Evolutionary conservation across 2,888 invertebrate genomes (phyloP).

Genomic region (Ochropacha duplaris): DNA sequence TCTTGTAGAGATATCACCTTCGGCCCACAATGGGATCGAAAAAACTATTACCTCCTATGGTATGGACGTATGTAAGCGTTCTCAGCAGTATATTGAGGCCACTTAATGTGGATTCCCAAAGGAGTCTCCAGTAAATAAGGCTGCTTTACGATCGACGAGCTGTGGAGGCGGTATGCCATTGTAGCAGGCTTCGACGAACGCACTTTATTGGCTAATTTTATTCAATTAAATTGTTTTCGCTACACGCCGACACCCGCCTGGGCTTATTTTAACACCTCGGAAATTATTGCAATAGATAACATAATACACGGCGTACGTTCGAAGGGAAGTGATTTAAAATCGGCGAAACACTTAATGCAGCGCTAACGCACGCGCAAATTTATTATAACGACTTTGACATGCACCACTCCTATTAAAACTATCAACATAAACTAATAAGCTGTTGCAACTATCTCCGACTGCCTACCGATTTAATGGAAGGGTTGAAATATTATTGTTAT

Average conservation of each 20-base stretch:
- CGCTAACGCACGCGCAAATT: slow-evolving; percentile 31
- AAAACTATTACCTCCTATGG: slow-evolving; percentile 51
- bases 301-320: slow-evolving; percentile 46
- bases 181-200: slow-evolving; percentile 65
- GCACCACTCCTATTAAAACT: slow-evolving; percentile 42
- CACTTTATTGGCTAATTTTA: slow-evolving; percentile 82
- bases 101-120: slow-evolving; percentile 72
- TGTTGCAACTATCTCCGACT: slow-evolving; percentile 39
- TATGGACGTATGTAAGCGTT: slow-evolving; percentile 53
- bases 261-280: slow-evolving; percentile 67
- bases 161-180: slow-evolving; percentile 75
- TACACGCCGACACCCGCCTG: slow-evolving; percentile 48
- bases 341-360: slow-evolving; percentile 36
- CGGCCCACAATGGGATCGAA: slow-evolving; percentile 45
- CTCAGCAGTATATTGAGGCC: slow-evolving; percentile 55
- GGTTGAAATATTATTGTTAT: slow-evolving; percentile 67
- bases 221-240: slow-evolving; percentile 80
- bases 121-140: slow-evolving; percentile 69
- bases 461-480: slow-evolving; percentile 50
- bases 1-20: slow-evolving; percentile 32
- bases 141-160: slow-evolving; percentile 61
- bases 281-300: slow-evolving; percentile 75
- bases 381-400: slow-evolving; percentile 44
- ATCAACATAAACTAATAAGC: slow-evolving; percentile 53
- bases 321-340: slow-evolving; percentile 52